Percentiles rank a stretch among this genome's conserved stretches.
Evolutionary conservation across 1,140 invertebrate species (phyloP).

Genomic region (Mactra quadrangularis): DNA sequence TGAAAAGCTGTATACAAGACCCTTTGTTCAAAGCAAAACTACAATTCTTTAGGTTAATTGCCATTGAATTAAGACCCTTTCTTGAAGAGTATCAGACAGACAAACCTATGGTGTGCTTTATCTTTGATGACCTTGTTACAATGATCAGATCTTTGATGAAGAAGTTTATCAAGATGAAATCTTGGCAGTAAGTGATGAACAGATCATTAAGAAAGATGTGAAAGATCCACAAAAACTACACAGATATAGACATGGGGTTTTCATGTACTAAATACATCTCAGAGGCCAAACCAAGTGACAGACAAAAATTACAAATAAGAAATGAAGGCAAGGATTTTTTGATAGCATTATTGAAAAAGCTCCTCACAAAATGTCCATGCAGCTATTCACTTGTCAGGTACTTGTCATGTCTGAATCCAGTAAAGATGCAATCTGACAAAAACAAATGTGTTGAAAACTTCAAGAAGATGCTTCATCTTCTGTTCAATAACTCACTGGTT

Average conservation of each 20-base stretch:
- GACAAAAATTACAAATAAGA: background rate
- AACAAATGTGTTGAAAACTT: background rate
- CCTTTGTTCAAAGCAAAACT: conserved; percentile 27
- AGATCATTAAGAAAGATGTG: conserved; percentile 2
- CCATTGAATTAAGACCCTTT: conserved; percentile 40
- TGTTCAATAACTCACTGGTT: background rate
- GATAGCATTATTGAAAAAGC: background rate
- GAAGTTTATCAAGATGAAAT: conserved; percentile 9
- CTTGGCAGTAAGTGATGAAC: background rate
- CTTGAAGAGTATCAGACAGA: conserved; percentile 47
- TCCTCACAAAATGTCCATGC: conserved; percentile 32
- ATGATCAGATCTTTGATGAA: conserved; percentile 19
- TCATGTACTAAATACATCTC: background rate
- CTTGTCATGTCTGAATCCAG: conserved; percentile 7
- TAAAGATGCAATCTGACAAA: background rate
- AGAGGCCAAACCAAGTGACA: background rate
- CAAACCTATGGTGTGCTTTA: conserved; percentile 33
- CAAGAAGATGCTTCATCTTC: background rate
- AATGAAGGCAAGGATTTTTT: background rate
- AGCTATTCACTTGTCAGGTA: background rate
- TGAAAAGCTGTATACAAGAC: background rate
- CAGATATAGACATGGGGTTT: conserved; percentile 20
- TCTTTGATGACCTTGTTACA: conserved; percentile 36
- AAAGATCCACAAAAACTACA: background rate
- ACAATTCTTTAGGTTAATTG: conserved; percentile 27